A percentile compares a stretch with the other conserved stretches of the same genome.
phyloP scores from a whole-genome alignment of 2,888 invertebrate species.

The Tromatobia lineatoria region DNA sequence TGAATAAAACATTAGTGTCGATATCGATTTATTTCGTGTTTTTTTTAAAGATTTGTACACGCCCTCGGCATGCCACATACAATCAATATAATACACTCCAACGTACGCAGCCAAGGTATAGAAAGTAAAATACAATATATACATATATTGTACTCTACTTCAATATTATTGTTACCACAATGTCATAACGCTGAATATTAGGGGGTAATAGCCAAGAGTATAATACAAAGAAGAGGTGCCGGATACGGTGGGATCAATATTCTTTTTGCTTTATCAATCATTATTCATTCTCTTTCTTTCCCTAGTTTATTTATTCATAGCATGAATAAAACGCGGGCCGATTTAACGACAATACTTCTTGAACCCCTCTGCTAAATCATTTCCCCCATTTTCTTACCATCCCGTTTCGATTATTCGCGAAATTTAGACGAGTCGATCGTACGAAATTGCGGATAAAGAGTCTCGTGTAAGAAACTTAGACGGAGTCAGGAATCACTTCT shows the following conservation, averaged over 20 bases:
- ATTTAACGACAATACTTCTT: conserved; percentile 20
- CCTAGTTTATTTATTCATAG: conserved; percentile 23
- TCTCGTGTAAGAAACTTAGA: conserved; percentile 20
- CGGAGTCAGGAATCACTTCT: conserved; percentile 33
- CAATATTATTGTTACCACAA: conserved; percentile 79
- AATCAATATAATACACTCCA: conserved; percentile 82
- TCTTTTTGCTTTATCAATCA: conserved; percentile 49
- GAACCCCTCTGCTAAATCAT: neutral
- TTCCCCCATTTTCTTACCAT: neutral
- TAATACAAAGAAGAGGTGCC: conserved; percentile 78
- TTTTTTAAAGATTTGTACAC: conserved; percentile 82
- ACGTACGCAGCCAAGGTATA: conserved; percentile 81
- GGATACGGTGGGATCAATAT: conserved; percentile 73
- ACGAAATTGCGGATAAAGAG: conserved; percentile 1
- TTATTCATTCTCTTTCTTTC: conserved; percentile 34
- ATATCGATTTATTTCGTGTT: conserved; percentile 72
- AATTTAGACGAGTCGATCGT: neutral
- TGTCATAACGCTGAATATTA: conserved; percentile 76
- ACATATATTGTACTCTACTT: conserved; percentile 80
- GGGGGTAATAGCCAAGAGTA: conserved; percentile 76
- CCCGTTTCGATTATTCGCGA: conserved; percentile 27
- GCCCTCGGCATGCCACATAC: conserved; percentile 82
- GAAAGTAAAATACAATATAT: conserved; percentile 82
- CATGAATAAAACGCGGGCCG: conserved; percentile 26
- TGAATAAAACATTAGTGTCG: conserved; percentile 42